A percentile compares a stretch with the other conserved stretches of the same genome.
phyloP scores from a whole-genome alignment of 2,113 vertebrate genomes.

The Cebus imitator region DNA sequence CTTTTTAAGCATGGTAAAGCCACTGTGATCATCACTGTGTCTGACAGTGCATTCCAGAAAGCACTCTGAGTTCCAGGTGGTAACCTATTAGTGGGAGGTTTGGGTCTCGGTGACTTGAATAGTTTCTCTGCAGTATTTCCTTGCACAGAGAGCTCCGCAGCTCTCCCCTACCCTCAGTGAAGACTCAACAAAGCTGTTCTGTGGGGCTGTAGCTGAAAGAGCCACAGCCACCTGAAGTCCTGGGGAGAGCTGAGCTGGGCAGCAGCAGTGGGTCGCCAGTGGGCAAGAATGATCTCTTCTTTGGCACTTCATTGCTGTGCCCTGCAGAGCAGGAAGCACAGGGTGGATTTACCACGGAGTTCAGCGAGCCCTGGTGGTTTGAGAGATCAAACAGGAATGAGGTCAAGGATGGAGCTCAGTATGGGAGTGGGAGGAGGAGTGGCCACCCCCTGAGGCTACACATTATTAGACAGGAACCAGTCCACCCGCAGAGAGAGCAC shows the following conservation, averaged over 20 bases:
- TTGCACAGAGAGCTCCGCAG: not conserved
- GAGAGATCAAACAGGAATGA: constrained; percentile 54
- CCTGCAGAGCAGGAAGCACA: not conserved
- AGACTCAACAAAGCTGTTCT: constrained; percentile 25
- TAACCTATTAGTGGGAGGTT: not conserved
- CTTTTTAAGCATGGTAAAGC: not conserved
- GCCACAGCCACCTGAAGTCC: not conserved
- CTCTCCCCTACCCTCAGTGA: not conserved
- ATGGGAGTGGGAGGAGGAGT: not conserved
- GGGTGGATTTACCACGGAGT: constrained; percentile 10
- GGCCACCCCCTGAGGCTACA: constrained; percentile 41
- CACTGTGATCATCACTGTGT: constrained; percentile 10
- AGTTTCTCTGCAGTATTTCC: not conserved
- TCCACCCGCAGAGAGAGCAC: constrained; percentile 46
- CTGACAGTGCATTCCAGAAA: constrained; percentile 19
- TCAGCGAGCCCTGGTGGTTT: not conserved
- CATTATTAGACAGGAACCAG: constrained; percentile 61
- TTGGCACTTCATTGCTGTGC: not conserved
- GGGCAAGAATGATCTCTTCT: not conserved
- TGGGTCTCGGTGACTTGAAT: not conserved
- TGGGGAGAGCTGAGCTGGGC: not conserved
- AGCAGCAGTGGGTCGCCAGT: not conserved
- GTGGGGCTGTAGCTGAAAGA: not conserved
- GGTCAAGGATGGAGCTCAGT: constrained; percentile 47
- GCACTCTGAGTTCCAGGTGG: constrained; percentile 42